These are phyloP conservation scores for Coenonympha arcania DNA, from an alignment of 2,888 invertebrate species.

Conservation along the genomic window DNA sequence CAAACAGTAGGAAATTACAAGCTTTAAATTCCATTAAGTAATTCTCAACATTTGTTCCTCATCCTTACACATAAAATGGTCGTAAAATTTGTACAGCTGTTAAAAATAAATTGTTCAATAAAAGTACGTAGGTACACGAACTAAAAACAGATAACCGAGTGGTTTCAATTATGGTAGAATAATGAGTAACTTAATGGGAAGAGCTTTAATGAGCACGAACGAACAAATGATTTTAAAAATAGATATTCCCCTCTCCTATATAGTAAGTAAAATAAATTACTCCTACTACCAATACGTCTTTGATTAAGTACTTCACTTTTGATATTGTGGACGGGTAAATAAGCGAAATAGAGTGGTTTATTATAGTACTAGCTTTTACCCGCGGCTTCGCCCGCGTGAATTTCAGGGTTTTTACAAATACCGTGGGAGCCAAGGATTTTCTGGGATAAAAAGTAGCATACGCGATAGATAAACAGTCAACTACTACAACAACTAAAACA, in stretches of 20 bases:
- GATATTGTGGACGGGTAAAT: too few species aligned
- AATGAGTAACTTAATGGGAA: slow-evolving; percentile 15
- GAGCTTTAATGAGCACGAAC: slow-evolving; percentile 14
- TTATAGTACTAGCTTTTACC: too few species aligned
- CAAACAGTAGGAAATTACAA: too few species aligned
- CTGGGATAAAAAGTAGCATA: too few species aligned
- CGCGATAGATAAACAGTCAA: too few species aligned
- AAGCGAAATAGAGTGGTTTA: too few species aligned
- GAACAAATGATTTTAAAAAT: slow-evolving; percentile 21
- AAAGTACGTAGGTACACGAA: slow-evolving; percentile 19
- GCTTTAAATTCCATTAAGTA: not conserved
- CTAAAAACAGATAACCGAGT: slow-evolving; percentile 25
- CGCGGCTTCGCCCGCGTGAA: too few species aligned
- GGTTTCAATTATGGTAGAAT: slow-evolving; percentile 22
- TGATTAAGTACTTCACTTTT: too few species aligned
- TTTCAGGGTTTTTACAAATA: too few species aligned
- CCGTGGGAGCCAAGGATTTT: too few species aligned
- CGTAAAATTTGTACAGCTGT: slow-evolving; percentile 12
- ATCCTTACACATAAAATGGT: not conserved
- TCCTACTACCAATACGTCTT: too few species aligned
- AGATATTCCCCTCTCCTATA: slow-evolving; percentile 10
- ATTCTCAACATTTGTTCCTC: not conserved
- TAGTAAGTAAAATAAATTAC: not conserved
- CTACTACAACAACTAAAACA: too few species aligned
- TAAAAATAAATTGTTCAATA: slow-evolving; percentile 21